Evolutionary conservation across 1,140 invertebrate species (phyloP).

Genomic region (Brachionus manjavacas): DNA sequence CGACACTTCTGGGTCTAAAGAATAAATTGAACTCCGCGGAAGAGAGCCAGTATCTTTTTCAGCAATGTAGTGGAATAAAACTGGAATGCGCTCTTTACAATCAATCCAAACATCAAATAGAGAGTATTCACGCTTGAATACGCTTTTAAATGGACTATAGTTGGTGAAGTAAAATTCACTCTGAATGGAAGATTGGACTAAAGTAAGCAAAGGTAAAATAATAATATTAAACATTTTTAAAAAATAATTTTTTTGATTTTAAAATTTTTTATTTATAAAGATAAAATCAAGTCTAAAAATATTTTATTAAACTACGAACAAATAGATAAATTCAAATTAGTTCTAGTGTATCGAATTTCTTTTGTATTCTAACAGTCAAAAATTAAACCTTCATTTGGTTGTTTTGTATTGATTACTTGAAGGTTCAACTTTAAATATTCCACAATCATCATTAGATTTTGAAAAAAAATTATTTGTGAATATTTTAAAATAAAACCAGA

Average conservation of each 20-base stretch:
- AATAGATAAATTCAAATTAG: too few relatives aligned
- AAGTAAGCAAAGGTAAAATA: not conserved
- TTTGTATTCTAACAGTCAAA: too few relatives aligned
- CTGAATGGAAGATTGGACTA: not conserved
- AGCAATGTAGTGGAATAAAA: not conserved
- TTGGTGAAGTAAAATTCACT: not conserved
- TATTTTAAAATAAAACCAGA: too few relatives aligned
- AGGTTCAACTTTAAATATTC: too few relatives aligned
- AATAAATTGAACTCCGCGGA: not conserved
- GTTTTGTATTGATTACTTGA: too few relatives aligned
- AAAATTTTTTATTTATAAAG: too few relatives aligned
- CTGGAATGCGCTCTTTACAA: not conserved
- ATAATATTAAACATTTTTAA: not conserved
- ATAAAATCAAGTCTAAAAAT: too few relatives aligned
- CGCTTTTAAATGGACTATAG: not conserved
- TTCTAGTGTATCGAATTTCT: too few relatives aligned
- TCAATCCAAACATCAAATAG: slow-evolving; percentile 2
- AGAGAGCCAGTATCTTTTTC: slow-evolving; percentile 5
- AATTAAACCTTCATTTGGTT: too few relatives aligned
- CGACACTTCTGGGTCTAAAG: not conserved
- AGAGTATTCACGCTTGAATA: not conserved
- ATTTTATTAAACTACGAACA: too few relatives aligned
- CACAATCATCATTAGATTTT: too few relatives aligned
- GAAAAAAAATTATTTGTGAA: too few relatives aligned
- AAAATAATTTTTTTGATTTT: not conserved